Conservation (phyloP, 2,797 vertebrate genomes). For the Arremon brunneinucha region DNA sequence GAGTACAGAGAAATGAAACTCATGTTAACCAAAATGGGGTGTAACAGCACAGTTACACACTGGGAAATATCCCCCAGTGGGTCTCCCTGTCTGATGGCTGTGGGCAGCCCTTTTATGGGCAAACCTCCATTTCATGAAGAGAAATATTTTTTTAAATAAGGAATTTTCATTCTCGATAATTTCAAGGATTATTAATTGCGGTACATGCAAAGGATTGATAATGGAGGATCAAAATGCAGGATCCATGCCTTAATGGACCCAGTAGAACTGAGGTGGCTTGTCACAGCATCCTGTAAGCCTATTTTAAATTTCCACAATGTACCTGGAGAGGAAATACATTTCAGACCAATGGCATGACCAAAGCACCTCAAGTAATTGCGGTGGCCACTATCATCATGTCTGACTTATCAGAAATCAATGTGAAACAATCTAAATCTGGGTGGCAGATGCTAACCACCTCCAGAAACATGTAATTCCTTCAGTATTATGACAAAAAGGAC, state of each 20-base stretch:
- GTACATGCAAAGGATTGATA: not conserved
- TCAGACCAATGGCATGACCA: not conserved
- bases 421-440: not conserved
- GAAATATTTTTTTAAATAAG: fast-evolving
- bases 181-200: not conserved
- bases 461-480: not conserved
- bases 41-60: not conserved
- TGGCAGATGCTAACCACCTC: not conserved
- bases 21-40: not conserved
- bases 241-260: not conserved
- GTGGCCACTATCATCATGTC: not conserved
- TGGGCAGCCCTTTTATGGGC: not conserved
- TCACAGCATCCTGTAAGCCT: not conserved
- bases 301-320: not conserved
- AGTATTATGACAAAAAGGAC: not conserved
- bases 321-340: not conserved
- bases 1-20: not conserved
- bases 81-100: not conserved
- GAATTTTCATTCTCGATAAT: not conserved
- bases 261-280: not conserved
- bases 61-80: not conserved
- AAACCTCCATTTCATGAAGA: not conserved
- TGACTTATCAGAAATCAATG: slow-evolving; percentile 13
- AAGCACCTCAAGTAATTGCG: not conserved
- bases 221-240: not conserved